Evolutionary conservation across 2,888 invertebrate genomes (phyloP).

Genomic region (Ditula angustiorana): DNA sequence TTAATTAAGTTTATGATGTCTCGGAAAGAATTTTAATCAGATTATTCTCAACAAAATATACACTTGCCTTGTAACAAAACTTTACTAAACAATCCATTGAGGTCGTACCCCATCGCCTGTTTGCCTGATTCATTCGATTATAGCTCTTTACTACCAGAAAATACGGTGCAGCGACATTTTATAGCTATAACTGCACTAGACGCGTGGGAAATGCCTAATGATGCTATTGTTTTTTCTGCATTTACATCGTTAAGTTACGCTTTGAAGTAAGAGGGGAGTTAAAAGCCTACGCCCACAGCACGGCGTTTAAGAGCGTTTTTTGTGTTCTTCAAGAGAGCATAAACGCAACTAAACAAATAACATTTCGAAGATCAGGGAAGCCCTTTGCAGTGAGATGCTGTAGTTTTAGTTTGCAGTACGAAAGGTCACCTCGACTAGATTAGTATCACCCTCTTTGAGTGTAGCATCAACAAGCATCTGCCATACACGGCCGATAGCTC

Average conservation of each 20-base stretch:
- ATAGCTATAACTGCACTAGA: conserved; percentile 44
- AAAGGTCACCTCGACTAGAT: too few relatives aligned
- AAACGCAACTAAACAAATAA: too few relatives aligned
- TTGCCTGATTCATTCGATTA: conserved; percentile 1
- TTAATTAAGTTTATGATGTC: too few relatives aligned
- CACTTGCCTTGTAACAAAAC: conserved; percentile 17
- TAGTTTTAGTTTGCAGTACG: too few relatives aligned
- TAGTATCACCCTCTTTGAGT: too few relatives aligned
- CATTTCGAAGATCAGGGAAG: too few relatives aligned
- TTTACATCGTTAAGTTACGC: conserved; percentile 19
- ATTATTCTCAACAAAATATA: conserved; percentile 1
- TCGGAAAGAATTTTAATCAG: conserved; percentile 3
- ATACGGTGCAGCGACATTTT: conserved; percentile 29
- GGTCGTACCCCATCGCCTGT: neutral
- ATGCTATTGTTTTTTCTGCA: conserved; percentile 47
- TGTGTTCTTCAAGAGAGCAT: too few relatives aligned
- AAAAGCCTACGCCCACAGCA: neutral
- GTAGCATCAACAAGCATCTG: too few relatives aligned
- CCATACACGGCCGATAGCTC: too few relatives aligned
- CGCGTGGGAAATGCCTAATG: conserved; percentile 48
- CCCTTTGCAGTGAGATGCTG: too few relatives aligned
- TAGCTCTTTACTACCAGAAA: neutral
- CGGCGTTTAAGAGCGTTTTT: too few relatives aligned
- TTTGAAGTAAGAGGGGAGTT: conserved; percentile 5
- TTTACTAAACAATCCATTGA: conserved; percentile 5